phyloP scores from a whole-genome alignment of 1,140 invertebrate genomes.

The Drosophila tropicalis region DNA sequence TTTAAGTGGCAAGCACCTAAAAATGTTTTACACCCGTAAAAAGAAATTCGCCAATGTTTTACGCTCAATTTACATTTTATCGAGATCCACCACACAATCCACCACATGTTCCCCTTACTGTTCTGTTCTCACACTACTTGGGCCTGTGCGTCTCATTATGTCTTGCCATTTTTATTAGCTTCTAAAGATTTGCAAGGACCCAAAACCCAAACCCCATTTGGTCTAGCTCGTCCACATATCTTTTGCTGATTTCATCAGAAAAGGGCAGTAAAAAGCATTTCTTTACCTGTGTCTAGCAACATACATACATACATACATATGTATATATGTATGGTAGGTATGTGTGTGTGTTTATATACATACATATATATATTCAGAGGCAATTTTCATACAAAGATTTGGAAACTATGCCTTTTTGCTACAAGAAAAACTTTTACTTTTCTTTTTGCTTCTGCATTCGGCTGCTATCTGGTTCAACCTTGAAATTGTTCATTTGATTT shows the following conservation, averaged over 20 bases:
- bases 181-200: conserved; percentile 67
- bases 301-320: background rate
- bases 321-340: background rate
- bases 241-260: conserved; percentile 77
- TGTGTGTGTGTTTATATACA: conserved; percentile 15
- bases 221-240: conserved; percentile 23
- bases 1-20: background rate
- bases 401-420: conserved; percentile 5
- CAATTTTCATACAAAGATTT: conserved; percentile 44
- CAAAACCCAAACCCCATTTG: conserved; percentile 19
- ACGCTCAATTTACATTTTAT: conserved; percentile 72
- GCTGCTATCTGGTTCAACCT: conserved; percentile 19
- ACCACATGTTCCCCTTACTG: background rate
- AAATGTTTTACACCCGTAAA: conserved; percentile 8
- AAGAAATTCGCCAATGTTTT: conserved; percentile 18
- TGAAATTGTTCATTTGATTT: conserved; percentile 64
- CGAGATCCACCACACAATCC: conserved; percentile 20
- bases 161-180: conserved; percentile 72
- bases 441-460: background rate
- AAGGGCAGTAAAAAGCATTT: conserved; percentile 67
- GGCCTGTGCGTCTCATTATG: conserved; percentile 59
- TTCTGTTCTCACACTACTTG: conserved; percentile 4
- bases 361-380: conserved; percentile 3
- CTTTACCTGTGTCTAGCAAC: conserved; percentile 59
- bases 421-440: conserved; percentile 14